Conservation (phyloP, 2,797 vertebrate genomes). For the Poecilia velifera region DNA sequence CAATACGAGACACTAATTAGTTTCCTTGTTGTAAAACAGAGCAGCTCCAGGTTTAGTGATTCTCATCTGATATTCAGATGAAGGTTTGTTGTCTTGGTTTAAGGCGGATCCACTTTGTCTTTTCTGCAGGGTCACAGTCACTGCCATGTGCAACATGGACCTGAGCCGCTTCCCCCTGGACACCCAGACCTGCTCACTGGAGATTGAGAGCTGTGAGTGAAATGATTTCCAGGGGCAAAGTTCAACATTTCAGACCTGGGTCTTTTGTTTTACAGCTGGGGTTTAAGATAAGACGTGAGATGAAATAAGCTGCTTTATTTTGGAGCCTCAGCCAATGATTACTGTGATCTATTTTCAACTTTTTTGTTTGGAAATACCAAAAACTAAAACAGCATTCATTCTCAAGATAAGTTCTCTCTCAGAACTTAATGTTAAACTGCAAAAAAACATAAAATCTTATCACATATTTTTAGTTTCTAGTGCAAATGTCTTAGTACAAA, state of each 20-base stretch:
- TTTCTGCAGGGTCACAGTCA: constrained; percentile 90
- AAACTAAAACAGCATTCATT: background rate
- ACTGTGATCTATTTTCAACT: background rate
- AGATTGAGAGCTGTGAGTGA: constrained; percentile 98
- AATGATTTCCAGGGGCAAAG: background rate
- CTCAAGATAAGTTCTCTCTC: background rate
- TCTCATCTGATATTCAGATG: background rate
- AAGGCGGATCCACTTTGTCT: background rate
- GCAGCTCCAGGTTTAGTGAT: background rate
- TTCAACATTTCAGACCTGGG: background rate
- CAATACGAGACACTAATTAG: background rate
- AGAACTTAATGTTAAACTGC: background rate
- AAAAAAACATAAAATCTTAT: background rate
- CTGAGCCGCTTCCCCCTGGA: constrained; percentile 96
- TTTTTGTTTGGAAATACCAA: background rate
- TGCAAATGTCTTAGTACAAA: too few species aligned
- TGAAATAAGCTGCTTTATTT: background rate
- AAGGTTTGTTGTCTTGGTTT: background rate
- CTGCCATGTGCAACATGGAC: constrained; percentile 99
- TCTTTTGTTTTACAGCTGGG: background rate
- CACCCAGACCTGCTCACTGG: constrained; percentile 95
- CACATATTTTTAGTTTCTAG: too few species aligned
- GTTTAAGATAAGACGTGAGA: background rate
- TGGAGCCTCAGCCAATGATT: background rate
- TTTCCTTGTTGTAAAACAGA: background rate